Base-by-base conservation (phyloP, 2,113 vertebrate genomes). In the Tachycineta bicolor region DNA sequence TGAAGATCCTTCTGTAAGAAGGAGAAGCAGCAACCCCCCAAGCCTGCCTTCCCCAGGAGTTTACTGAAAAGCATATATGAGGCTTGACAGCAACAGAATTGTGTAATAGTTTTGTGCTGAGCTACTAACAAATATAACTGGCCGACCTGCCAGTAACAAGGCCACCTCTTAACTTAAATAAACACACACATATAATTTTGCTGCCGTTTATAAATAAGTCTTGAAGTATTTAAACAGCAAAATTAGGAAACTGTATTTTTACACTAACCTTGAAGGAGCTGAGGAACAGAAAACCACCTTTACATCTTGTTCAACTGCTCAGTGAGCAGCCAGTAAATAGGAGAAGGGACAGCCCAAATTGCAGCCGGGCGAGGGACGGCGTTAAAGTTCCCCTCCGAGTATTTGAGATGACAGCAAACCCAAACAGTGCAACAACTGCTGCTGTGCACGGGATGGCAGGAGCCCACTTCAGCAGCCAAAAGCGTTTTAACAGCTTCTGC, bases 391-490 rank as follows among this genome's bases (percentile, higher is more conserved):
- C 79, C 87, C 94, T 94, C 63, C 1, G 17, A 74, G 74, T 43
- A 91, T 69, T 5, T 1, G 63, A 89, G 82, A 94, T 39, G 93
- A 93, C 62, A 21, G 89, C 90, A 93, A 96, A 97, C 87, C 96
- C 94, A 90, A 96, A 92, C 81, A 94, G 91, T 59, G 63, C 78
- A 96, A 93, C 94, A 46, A 64, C 91, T 76, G 71, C 93, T 97
- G 96, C 96, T 95, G 96, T 34, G 33, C 96, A 34, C 15, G 23
- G 92, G 93, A 95, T 96, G 96, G 96, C 95, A 96, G 87, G 79
- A 98, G 94, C 95, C 88, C 76, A 52, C 94, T 97, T 73, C 10
- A 93, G 96, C 95, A 96, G 97, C 97, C 97, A 97, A 96, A 94
- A 94, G 85, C 14, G 47, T 96, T 94, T 95, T 87, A 92, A 78